Conservation (phyloP, 2,797 vertebrate genomes). For the Bucorvus abyssinicus region DNA sequence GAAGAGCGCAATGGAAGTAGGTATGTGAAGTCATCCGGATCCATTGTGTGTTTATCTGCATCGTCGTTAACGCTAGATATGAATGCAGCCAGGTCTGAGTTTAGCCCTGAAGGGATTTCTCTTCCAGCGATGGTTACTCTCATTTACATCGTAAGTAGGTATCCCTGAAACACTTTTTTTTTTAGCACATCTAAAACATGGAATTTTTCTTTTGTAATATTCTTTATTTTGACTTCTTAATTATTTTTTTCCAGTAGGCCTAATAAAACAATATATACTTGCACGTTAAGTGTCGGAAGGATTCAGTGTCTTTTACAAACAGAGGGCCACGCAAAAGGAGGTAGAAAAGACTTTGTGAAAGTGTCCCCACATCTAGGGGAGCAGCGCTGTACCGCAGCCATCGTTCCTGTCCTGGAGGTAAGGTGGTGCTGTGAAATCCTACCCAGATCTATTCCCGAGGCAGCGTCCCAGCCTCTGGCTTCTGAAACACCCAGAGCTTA, state of each 20-base stretch:
- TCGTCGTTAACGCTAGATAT: not conserved
- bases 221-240: not conserved
- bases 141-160: not conserved
- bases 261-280: not conserved
- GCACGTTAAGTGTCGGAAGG: not conserved
- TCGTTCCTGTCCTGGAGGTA: not conserved
- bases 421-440: not conserved
- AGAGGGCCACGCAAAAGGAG: not conserved
- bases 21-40: not conserved
- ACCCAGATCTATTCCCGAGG: not conserved
- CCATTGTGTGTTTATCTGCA: not conserved
- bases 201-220: not conserved
- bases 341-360: not conserved
- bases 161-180: not conserved
- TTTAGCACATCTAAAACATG: not conserved
- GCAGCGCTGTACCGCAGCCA: not conserved
- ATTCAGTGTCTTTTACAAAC: not conserved
- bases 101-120: not conserved
- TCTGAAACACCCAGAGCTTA: not conserved
- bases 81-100: not conserved
- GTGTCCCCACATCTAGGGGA: not conserved
- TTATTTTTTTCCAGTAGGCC: not conserved
- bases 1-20: not conserved
- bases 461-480: not conserved
- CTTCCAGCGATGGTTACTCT: not conserved